These are phyloP conservation scores for Drosophila tani DNA, from an alignment of 1,140 invertebrate species.

Conservation along the genomic window DNA sequence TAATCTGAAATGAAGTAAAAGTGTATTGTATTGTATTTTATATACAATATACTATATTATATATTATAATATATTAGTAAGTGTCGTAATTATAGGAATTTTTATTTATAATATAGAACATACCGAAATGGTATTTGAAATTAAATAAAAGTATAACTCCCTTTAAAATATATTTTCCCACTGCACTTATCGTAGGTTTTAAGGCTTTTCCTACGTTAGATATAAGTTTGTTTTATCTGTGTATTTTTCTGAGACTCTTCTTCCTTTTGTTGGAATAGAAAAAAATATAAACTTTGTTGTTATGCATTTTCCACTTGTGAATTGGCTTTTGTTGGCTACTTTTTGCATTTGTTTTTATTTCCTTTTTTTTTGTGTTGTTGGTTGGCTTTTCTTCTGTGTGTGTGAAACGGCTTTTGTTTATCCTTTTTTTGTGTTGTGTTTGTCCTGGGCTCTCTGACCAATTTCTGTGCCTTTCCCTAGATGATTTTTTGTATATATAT, in stretches of 20 bases:
- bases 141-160: neutral
- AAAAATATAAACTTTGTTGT: conserved; percentile 53
- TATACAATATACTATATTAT: too few relatives aligned
- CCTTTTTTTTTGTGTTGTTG: conserved; percentile 37
- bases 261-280: conserved; percentile 46
- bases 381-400: conserved; percentile 48
- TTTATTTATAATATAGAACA: too few relatives aligned
- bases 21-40: neutral
- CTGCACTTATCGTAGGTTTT: conserved; percentile 17
- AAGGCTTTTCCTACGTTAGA: neutral
- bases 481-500: conserved; percentile 32
- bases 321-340: conserved; percentile 53
- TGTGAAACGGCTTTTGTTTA: conserved; percentile 52
- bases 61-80: too few relatives aligned
- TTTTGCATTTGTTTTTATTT: conserved; percentile 35
- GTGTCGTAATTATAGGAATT: too few relatives aligned
- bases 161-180: neutral
- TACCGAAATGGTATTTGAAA: too few relatives aligned
- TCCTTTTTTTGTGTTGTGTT: conserved; percentile 44
- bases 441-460: conserved; percentile 45
- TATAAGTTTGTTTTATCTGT: conserved; percentile 9
- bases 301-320: conserved; percentile 64
- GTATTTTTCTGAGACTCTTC: conserved; percentile 21
- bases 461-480: conserved; percentile 60
- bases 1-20: neutral